phyloP scores from a whole-genome alignment of 2,888 invertebrate species.

The Tuberolachnus salignus region DNA sequence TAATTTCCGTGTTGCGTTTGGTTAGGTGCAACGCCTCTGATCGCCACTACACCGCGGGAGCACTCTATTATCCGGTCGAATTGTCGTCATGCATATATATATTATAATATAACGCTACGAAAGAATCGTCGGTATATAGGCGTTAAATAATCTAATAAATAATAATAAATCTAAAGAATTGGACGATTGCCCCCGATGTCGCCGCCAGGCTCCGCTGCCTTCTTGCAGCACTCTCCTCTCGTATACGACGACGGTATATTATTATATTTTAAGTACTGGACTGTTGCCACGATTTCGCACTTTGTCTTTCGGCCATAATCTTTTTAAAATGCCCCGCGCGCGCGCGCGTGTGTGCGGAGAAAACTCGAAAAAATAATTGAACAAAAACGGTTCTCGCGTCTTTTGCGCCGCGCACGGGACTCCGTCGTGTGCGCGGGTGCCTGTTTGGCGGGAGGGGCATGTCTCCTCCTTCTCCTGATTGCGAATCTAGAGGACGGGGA shows the following conservation, averaged over 20 bases:
- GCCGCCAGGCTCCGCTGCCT: slow-evolving; percentile 37
- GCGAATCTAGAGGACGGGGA: no score
- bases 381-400: slow-evolving; percentile 35
- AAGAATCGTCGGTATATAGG: slow-evolving; percentile 36
- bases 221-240: neutral
- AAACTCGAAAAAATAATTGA: slow-evolving; percentile 1
- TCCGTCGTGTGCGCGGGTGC: no score
- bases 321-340: slow-evolving; percentile 44
- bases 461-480: no score
- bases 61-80: slow-evolving; percentile 49
- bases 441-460: no score
- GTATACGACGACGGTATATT: slow-evolving; percentile 35
- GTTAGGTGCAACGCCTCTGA: neutral
- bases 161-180: slow-evolving; percentile 55
- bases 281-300: slow-evolving; percentile 55
- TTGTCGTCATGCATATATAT: slow-evolving; percentile 12
- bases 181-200: slow-evolving; percentile 51
- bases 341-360: neutral
- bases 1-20: slow-evolving; percentile 23
- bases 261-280: slow-evolving; percentile 57
- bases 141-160: slow-evolving; percentile 56
- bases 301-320: slow-evolving; percentile 54
- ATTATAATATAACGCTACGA: neutral
- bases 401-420: neutral
- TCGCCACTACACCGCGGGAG: no score